Evolutionary conservation across 2,113 vertebrate genomes (phyloP), one percentile per base, ranked within the genome.

Genomic region (Onychostruthus taczanowskii): DNA sequence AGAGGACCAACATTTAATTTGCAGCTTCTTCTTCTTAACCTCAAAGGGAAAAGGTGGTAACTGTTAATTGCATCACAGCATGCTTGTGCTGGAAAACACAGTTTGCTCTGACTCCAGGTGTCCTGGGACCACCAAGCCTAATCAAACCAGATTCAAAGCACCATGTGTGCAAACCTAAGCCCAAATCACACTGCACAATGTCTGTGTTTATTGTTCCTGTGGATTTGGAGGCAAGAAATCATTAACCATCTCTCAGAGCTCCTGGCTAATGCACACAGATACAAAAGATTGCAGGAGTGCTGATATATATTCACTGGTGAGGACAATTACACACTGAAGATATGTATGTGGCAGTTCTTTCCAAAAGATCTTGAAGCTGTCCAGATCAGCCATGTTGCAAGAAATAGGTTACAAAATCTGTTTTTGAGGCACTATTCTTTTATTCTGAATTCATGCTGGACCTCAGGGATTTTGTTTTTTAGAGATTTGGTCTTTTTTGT

Each of bases 1-100:
- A 64, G 61, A 83, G 59, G 46, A 75, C 58, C 61, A 96, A 89
- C 67, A 50, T 85, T 91, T 87, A 91, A 90, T 86, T 94, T 91
- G 30, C 64, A 77, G 53, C 35, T 95, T 90, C 61, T 80, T 3
- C 59, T 82, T 76, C 81, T 77, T 77, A 69, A 90, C 61, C 82
- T 95, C n/a, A 3, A 56, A 83, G 79, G 78, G 16, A 84, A 80
- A 78, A 85, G 30, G 61, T 43, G 82, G 67, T 59, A 76, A 55
- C 84, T 53, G 22, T 87, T 90, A 87, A 93, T 95, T 93, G 79
- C 63, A 50, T 83, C 70, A 61, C 63, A 67, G 47, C 4, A 0
- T 52, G 41, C 0, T 0, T 14, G 23, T 31, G 35, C 74, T 28
- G 15, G 39, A 0, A 3, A 63, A 74, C 72, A 30, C 37, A 62